Evolutionary conservation across 2,797 vertebrate genomes (phyloP).

Genomic region (Monodelphis domestica): DNA sequence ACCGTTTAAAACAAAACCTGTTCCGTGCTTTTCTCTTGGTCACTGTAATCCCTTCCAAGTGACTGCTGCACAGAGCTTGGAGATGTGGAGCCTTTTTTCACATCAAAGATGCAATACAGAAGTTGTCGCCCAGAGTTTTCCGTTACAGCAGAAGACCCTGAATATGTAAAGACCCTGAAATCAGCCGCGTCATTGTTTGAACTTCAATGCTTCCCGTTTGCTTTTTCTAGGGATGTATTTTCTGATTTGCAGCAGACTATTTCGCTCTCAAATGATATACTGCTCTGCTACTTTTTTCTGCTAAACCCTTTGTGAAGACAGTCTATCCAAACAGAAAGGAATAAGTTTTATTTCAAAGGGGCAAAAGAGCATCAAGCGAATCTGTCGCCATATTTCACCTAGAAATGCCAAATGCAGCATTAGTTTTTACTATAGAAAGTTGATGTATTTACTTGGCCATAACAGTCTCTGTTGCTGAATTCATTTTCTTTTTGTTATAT

Average conservation of each 20-base stretch:
- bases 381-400: neutral
- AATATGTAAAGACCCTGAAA: conserved; percentile 39
- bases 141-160: conserved; percentile 47
- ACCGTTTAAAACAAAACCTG: conserved; percentile 58
- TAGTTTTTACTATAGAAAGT: conserved; percentile 34
- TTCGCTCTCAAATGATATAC: conserved; percentile 10
- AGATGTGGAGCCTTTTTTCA: conserved; percentile 66
- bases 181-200: conserved; percentile 12
- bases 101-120: conserved; percentile 62
- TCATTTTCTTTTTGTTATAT: neutral
- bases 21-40: conserved; percentile 74
- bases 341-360: conserved; percentile 53
- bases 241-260: conserved; percentile 53
- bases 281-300: conserved; percentile 6
- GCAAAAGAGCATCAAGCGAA: conserved; percentile 47
- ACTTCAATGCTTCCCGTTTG: conserved; percentile 30
- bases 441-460: conserved; percentile 8
- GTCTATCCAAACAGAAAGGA: conserved; percentile 25
- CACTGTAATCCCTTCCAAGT: conserved; percentile 81
- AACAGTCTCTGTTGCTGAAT: conserved; percentile 28
- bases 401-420: conserved; percentile 45
- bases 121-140: conserved; percentile 64
- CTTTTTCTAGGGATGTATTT: conserved; percentile 55
- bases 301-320: conserved; percentile 37
- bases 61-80: conserved; percentile 71